phyloP scores from a whole-genome alignment of 2,888 invertebrate genomes.

The Rhaphigaster nebulosa region DNA sequence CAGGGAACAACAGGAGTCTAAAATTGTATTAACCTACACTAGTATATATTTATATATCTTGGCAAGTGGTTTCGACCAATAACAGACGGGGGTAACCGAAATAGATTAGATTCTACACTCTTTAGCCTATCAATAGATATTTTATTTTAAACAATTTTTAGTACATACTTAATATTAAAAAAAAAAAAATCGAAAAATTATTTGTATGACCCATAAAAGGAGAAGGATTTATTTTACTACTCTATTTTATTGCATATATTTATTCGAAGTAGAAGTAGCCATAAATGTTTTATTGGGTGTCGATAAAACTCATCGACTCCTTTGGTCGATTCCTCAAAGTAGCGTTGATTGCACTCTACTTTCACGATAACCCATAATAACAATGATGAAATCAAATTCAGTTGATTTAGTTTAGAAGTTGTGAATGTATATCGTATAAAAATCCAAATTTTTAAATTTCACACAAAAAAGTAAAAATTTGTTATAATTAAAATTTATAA shows the following conservation, averaged over 20 bases:
- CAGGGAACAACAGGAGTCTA: slow-evolving; percentile 21
- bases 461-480: no score
- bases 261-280: background rate
- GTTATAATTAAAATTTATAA: no score
- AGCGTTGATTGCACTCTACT: background rate
- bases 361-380: no score
- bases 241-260: background rate
- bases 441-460: no score
- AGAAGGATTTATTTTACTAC: background rate
- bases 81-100: slow-evolving; percentile 15
- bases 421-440: no score
- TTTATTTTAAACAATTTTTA: background rate
- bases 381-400: no score
- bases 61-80: slow-evolving; percentile 44
- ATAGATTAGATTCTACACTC: slow-evolving; percentile 19
- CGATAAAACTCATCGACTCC: background rate
- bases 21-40: slow-evolving; percentile 44
- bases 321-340: background rate
- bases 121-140: slow-evolving; percentile 23
- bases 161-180: background rate
- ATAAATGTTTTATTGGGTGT: background rate
- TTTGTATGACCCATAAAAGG: no score
- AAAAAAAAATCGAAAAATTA: background rate
- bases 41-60: slow-evolving; percentile 36
- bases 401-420: no score